A percentile compares a stretch with the other conserved stretches of the same genome.
Evolutionary conservation across 30 jellyfish, hydroid and myxozoan species (phyloP).

Genomic region (Morbakka virulenta): DNA sequence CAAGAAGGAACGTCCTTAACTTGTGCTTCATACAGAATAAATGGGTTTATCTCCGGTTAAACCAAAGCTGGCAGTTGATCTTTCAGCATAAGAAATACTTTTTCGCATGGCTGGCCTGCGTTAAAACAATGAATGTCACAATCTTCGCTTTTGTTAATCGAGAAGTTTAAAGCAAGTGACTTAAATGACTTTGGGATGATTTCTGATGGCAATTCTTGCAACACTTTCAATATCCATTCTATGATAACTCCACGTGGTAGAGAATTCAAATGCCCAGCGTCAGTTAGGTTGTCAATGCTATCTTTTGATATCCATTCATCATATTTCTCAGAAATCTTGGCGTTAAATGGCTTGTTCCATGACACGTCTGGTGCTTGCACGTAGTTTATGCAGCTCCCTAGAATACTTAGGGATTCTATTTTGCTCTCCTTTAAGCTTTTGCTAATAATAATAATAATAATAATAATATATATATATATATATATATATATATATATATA

Average conservation of each 20-base stretch:
- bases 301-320: not conserved
- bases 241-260: not conserved
- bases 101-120: not conserved
- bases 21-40: too few relatives aligned
- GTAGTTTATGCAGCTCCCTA: not conserved
- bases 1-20: too few relatives aligned
- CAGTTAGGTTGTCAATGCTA: not conserved
- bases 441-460: too few relatives aligned
- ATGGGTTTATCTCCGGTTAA: not conserved
- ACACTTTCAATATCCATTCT: not conserved
- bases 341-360: not conserved
- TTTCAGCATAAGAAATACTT: not conserved
- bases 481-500: too few relatives aligned
- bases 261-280: not conserved
- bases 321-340: not conserved
- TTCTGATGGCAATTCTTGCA: not conserved
- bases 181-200: not conserved
- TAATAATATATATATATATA: too few relatives aligned
- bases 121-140: not conserved
- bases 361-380: not conserved
- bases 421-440: not conserved
- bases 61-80: not conserved
- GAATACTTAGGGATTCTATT: not conserved
- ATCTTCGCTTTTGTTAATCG: not conserved
- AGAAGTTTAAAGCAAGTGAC: not conserved